Evolutionary conservation across 2,113 vertebrate genomes (phyloP).

Genomic region (Pao palembangensis): DNA sequence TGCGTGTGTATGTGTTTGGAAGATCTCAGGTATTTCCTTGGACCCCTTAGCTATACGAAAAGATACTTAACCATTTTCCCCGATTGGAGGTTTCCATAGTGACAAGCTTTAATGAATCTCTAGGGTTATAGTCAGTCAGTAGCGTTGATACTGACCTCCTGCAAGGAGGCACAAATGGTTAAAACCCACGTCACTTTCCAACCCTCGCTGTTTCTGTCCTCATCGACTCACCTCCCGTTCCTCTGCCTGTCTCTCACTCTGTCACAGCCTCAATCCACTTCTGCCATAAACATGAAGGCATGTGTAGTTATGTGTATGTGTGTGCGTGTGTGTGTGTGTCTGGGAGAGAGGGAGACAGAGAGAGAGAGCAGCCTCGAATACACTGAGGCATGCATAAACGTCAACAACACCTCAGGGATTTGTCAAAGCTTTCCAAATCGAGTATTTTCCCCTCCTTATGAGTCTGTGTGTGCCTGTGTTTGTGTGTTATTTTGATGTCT

Average conservation of each 20-base stretch:
- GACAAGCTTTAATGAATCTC: conserved; percentile 89
- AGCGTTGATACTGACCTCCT: conserved; percentile 71
- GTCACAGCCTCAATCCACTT: conserved; percentile 27
- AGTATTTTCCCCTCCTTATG: conserved; percentile 55
- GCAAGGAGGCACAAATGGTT: conserved; percentile 61
- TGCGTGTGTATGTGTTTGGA: conserved; percentile 12
- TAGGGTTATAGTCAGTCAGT: conserved; percentile 83
- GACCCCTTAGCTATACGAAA: conserved; percentile 52
- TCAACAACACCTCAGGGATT: conserved; percentile 65
- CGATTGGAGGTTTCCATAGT: conserved; percentile 83
- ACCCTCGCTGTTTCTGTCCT: conserved; percentile 29
- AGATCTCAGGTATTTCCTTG: conserved; percentile 60
- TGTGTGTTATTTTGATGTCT: conserved; percentile 10
- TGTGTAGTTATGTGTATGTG: conserved; percentile 20
- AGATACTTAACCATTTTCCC: conserved; percentile 77
- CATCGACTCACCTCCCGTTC: conserved; percentile 32
- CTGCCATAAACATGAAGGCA: conserved; percentile 24
- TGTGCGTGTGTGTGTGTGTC: conserved; percentile 19
- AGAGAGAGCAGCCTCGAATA: conserved; percentile 47
- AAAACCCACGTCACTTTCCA: conserved; percentile 41
- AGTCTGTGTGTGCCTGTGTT: conserved; percentile 7
- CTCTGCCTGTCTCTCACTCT: conserved; percentile 36
- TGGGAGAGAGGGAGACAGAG: too few species aligned
- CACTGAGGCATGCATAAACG: conserved; percentile 57
- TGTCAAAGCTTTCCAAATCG: conserved; percentile 60